Evolutionary conservation across 1,140 invertebrate genomes (phyloP).

Genomic region (Diploscapter pachys): DNA sequence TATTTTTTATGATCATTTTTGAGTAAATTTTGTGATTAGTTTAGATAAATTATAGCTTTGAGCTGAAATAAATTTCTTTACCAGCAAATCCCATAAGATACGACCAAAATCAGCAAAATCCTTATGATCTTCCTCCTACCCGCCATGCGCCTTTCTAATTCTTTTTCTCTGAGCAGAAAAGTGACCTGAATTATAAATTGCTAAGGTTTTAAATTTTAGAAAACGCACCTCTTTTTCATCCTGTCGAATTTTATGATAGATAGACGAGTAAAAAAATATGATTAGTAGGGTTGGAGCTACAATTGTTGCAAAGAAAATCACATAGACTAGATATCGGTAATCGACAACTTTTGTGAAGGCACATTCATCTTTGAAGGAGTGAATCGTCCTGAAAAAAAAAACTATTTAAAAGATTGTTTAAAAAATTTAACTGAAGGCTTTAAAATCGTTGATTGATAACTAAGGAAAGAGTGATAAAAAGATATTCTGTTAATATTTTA

Average conservation of each 20-base stretch:
- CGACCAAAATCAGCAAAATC: conserved; percentile 36
- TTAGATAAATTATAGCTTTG: neutral
- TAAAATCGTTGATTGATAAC: no score
- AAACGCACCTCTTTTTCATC: conserved; percentile 35
- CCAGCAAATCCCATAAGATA: conserved; percentile 41
- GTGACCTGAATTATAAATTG: conserved; percentile 23
- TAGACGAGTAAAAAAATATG: conserved; percentile 36
- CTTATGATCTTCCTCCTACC: conserved; percentile 36
- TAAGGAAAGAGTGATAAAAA: no score
- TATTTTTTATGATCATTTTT: conserved; percentile 1
- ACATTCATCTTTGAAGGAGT: conserved; percentile 17
- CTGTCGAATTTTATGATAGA: conserved; percentile 36
- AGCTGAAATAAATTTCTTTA: neutral
- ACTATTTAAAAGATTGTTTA: no score
- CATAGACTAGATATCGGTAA: conserved; percentile 40
- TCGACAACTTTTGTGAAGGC: conserved; percentile 39
- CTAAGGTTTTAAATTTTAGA: neutral
- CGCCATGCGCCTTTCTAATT: conserved; percentile 34
- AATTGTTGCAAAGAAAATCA: conserved; percentile 42
- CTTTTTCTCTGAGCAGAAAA: conserved; percentile 32
- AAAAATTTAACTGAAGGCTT: no score
- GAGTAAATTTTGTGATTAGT: neutral
- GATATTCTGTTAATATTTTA: no score
- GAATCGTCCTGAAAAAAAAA: no score
- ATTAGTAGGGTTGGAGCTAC: conserved; percentile 37